phyloP scores from a whole-genome alignment of 2,888 invertebrate genomes.

The Andricus curvator region DNA sequence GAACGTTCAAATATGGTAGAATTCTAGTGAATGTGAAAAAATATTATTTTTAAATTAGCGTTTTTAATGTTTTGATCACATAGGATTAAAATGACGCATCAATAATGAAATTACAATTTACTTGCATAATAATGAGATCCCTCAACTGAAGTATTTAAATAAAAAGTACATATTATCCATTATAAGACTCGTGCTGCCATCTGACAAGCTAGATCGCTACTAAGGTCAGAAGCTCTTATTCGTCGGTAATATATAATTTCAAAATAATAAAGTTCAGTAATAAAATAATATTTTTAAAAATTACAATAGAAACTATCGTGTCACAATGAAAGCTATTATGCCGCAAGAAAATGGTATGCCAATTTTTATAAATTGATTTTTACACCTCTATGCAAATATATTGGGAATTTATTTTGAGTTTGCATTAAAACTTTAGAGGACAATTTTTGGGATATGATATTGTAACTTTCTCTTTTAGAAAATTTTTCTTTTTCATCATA shows the following conservation, averaged over 20 bases:
- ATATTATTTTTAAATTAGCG: neutral
- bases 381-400: no score
- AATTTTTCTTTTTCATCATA: no score
- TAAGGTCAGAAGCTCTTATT: neutral
- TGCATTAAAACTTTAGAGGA: no score
- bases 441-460: no score
- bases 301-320: no score
- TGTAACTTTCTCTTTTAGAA: no score
- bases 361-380: no score
- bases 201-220: neutral
- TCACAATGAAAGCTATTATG: no score
- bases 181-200: neutral
- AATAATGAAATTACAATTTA: neutral
- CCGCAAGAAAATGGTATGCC: no score
- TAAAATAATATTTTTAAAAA: no score
- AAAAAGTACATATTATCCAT: neutral
- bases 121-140: neutral
- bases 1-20: fast-evolving
- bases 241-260: neutral
- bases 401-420: no score
- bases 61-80: neutral
- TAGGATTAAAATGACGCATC: neutral
- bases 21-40: fast-evolving
- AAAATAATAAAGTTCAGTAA: no score
- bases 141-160: neutral